phyloP scores from a whole-genome alignment of 2,113 vertebrate species.

The Pseudois nayaur region DNA sequence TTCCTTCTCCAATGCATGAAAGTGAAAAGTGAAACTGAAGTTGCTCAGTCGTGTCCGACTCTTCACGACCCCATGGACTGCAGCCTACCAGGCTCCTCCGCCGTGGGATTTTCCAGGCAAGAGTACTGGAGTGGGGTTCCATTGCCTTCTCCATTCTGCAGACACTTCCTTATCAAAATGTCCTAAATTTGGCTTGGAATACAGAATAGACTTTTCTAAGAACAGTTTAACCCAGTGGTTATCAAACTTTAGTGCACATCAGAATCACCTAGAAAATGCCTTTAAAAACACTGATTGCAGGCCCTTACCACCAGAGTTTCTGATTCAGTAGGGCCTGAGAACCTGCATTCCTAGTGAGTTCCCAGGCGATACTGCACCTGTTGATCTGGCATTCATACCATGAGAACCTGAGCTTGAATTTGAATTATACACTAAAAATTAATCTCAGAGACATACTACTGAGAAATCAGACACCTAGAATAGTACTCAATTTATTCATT shows the following conservation, averaged over 20 bases:
- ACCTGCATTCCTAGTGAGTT: background rate
- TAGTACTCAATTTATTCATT: background rate
- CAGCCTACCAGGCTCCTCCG: too few species aligned
- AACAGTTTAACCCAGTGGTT: background rate
- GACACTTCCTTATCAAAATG: background rate
- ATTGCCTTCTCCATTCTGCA: background rate
- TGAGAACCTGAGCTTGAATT: background rate
- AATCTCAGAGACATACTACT: background rate
- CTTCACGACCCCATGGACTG: too few species aligned
- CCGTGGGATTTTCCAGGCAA: too few species aligned
- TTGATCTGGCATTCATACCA: background rate
- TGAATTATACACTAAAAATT: background rate
- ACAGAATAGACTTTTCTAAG: background rate
- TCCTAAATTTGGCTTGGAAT: background rate
- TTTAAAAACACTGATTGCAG: background rate
- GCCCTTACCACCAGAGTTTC: background rate
- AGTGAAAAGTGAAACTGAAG: too few species aligned
- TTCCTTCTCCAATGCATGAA: too few species aligned
- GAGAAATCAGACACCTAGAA: conserved; percentile 5
- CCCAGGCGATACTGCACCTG: background rate
- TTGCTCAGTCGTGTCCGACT: too few species aligned
- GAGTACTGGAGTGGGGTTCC: too few species aligned
- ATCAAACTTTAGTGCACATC: background rate
- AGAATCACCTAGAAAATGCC: background rate
- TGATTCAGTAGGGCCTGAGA: background rate